These are phyloP conservation scores for Cryptoblepharus egeriae DNA, from an alignment of 2,797 vertebrate genomes.

Conservation along the genomic window DNA sequence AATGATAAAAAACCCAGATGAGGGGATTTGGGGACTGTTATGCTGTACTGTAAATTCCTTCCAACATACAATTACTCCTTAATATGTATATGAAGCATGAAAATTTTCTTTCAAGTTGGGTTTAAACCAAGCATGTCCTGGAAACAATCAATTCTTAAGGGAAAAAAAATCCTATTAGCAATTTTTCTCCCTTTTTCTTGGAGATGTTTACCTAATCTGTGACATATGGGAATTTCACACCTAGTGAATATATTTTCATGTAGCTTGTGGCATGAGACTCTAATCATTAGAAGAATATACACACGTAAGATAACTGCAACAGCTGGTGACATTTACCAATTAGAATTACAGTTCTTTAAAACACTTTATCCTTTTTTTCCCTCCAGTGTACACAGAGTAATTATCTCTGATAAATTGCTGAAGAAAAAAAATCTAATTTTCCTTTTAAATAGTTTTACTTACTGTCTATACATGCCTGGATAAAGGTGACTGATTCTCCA, in stretches of 20 bases:
- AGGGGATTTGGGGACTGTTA: conserved; percentile 40
- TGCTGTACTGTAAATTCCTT: conserved; percentile 3
- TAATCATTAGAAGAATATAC: conserved; percentile 83
- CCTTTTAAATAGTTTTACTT: conserved; percentile 72
- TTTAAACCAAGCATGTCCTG: conserved; percentile 54
- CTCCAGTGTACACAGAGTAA: conserved; percentile 72
- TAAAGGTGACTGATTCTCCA: conserved; percentile 56
- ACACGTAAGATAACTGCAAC: conserved; percentile 82
- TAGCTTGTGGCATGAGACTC: conserved; percentile 77
- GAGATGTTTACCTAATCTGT: conserved; percentile 80
- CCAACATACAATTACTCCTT: conserved; percentile 33
- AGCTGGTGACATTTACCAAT: conserved; percentile 87
- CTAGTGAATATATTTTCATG: conserved; percentile 84
- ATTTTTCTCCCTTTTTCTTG: conserved; percentile 69
- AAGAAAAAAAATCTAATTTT: conserved; percentile 81
- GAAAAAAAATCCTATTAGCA: conserved; percentile 70
- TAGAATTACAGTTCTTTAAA: conserved; percentile 83
- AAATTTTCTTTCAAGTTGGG: conserved; percentile 53
- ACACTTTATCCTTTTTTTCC: conserved; percentile 76
- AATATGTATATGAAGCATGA: conserved; percentile 6
- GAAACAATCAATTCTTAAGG: conserved; percentile 56
- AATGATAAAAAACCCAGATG: conserved; percentile 30
- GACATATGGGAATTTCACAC: conserved; percentile 88
- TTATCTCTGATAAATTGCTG: conserved; percentile 78
- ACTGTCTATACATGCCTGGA: conserved; percentile 62